phyloP scores from a whole-genome alignment of 2,888 invertebrate genomes.

The Arge pagana region DNA sequence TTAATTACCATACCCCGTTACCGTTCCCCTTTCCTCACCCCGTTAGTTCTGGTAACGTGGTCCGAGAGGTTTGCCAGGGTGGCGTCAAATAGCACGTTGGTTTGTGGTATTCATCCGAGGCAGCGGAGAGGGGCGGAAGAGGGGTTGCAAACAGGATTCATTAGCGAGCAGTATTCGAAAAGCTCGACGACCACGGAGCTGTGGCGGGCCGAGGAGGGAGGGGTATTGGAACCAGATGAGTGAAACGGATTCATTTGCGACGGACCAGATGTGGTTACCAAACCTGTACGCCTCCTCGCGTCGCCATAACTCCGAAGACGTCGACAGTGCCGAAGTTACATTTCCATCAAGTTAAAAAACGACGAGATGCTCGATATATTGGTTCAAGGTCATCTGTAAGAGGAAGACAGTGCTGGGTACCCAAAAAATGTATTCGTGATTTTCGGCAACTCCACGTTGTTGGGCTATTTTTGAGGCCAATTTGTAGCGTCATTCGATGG shows the following conservation, averaged over 20 bases:
- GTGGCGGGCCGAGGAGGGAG: slow-evolving; percentile 16
- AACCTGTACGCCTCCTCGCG: slow-evolving; percentile 25
- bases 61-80: slow-evolving; percentile 12
- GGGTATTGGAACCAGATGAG: slow-evolving; percentile 5
- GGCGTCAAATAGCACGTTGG: slow-evolving; percentile 36
- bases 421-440: no score
- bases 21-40: slow-evolving; percentile 1
- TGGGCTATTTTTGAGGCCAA: no score
- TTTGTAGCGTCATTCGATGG: no score
- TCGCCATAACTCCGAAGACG: neutral
- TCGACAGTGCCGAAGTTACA: no score
- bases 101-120: slow-evolving; percentile 28
- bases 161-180: slow-evolving; percentile 33
- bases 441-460: no score
- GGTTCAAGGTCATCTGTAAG: no score
- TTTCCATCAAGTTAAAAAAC: no score
- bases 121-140: slow-evolving; percentile 11
- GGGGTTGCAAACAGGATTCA: slow-evolving; percentile 42
- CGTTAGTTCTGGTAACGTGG: slow-evolving; percentile 16
- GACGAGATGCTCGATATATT: no score
- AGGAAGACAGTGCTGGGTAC: no score
- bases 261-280: slow-evolving; percentile 39
- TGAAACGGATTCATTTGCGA: slow-evolving; percentile 44
- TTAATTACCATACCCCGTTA: slow-evolving; percentile 50
- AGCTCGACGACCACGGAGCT: slow-evolving; percentile 28